These are phyloP conservation scores for Polydesmus complanatus DNA, from an alignment of 2,888 invertebrate species.

Conservation along the genomic window DNA sequence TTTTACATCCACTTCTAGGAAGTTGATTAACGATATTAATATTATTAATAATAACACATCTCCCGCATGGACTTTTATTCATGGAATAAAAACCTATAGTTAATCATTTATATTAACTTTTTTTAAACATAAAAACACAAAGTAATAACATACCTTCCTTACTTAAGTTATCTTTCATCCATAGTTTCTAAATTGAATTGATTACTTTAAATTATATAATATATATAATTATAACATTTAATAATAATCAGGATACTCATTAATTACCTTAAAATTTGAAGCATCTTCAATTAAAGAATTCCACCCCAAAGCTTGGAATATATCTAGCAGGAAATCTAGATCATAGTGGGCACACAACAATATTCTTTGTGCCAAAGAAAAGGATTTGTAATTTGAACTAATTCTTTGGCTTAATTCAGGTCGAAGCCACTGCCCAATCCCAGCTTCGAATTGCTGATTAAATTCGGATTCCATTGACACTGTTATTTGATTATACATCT, in stretches of 20 bases:
- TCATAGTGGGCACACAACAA: background rate
- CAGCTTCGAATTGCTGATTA: background rate
- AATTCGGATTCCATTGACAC: background rate
- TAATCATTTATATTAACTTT: no score
- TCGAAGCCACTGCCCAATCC: background rate
- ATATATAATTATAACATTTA: background rate
- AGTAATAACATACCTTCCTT: no score
- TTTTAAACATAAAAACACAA: no score
- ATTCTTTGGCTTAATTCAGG: background rate
- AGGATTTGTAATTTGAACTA: background rate
- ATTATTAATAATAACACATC: background rate
- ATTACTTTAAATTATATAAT: background rate
- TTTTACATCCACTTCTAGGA: background rate
- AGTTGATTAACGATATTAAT: background rate
- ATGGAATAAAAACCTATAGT: no score
- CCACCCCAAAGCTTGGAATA: background rate
- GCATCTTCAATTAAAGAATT: background rate
- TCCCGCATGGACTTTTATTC: background rate
- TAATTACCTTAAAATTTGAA: background rate
- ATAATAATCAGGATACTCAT: background rate
- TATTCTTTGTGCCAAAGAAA: background rate
- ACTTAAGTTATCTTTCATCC: no score
- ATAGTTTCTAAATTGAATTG: background rate
- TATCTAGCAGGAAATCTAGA: background rate
- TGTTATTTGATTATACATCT: background rate